These are phyloP conservation scores for Graphium colonna DNA, from an alignment of 2,888 invertebrate genomes.

Conservation along the genomic window DNA sequence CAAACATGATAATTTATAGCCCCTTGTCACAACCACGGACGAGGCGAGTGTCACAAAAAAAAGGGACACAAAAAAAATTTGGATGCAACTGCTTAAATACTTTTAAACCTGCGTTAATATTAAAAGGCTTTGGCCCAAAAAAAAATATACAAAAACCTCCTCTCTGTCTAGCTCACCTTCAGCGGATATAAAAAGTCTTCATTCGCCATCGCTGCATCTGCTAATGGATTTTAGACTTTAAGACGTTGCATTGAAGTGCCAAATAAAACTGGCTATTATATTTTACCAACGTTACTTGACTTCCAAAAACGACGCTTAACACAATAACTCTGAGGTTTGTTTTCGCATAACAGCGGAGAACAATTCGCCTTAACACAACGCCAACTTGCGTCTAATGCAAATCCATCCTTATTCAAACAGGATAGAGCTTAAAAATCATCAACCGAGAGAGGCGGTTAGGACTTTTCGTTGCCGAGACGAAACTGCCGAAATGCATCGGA, in stretches of 20 bases:
- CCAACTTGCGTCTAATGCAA: slow-evolving; percentile 35
- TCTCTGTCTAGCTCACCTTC: slow-evolving; percentile 43
- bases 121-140: slow-evolving; percentile 29
- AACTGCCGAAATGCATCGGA: slow-evolving; percentile 78
- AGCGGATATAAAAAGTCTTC: slow-evolving; percentile 38
- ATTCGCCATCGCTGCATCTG: slow-evolving; percentile 27
- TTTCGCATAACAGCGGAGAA: slow-evolving; percentile 29
- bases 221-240: slow-evolving; percentile 16
- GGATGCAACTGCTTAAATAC: slow-evolving; percentile 18
- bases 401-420: slow-evolving; percentile 35
- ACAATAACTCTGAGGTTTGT: slow-evolving; percentile 28
- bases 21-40: neutral
- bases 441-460: slow-evolving; percentile 39
- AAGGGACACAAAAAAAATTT: slow-evolving; percentile 2
- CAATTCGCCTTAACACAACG: slow-evolving; percentile 31
- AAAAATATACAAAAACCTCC: slow-evolving; percentile 30
- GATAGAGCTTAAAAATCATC: slow-evolving; percentile 43
- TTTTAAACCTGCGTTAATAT: slow-evolving; percentile 15
- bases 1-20: neutral
- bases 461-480: slow-evolving; percentile 48
- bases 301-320: neutral
- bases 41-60: slow-evolving; percentile 1
- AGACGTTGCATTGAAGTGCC: slow-evolving; percentile 3
- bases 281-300: neutral
- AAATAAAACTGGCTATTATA: slow-evolving; percentile 14